These are phyloP conservation scores for Chaenodraco wilsoni DNA, from an alignment of 2,797 vertebrate species.

Conservation along the genomic window DNA sequence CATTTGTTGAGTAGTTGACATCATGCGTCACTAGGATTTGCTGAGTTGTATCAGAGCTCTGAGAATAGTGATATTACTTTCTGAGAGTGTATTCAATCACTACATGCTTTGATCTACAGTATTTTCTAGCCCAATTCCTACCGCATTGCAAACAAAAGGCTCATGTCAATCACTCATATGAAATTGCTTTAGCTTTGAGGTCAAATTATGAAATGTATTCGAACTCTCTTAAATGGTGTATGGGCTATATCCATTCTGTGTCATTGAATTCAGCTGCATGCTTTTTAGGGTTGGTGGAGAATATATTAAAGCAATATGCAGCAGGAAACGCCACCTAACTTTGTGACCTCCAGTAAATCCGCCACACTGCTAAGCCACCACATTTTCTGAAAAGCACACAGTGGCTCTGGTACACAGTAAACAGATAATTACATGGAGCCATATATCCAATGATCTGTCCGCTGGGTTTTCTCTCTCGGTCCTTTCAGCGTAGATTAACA, in stretches of 20 bases:
- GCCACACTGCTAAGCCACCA: slow-evolving; percentile 35
- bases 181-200: background rate
- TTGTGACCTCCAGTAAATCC: slow-evolving; percentile 53
- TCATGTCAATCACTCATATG: no score
- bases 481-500: slow-evolving; percentile 67
- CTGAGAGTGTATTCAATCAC: no score
- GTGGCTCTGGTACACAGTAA: slow-evolving; percentile 28
- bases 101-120: background rate
- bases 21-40: no score
- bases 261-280: background rate
- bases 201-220: background rate
- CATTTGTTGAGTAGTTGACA: no score
- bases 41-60: no score
- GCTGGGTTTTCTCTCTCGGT: slow-evolving; percentile 41
- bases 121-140: no score
- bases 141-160: background rate
- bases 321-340: slow-evolving; percentile 38
- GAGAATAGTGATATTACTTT: no score
- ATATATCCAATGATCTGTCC: slow-evolving; percentile 54
- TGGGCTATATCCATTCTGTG: background rate
- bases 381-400: slow-evolving; percentile 60
- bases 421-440: slow-evolving; percentile 35
- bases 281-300: background rate
- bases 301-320: slow-evolving; percentile 34
- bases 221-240: background rate